Conservation (phyloP, 2,888 invertebrate species). For the Andrena dorsata region DNA sequence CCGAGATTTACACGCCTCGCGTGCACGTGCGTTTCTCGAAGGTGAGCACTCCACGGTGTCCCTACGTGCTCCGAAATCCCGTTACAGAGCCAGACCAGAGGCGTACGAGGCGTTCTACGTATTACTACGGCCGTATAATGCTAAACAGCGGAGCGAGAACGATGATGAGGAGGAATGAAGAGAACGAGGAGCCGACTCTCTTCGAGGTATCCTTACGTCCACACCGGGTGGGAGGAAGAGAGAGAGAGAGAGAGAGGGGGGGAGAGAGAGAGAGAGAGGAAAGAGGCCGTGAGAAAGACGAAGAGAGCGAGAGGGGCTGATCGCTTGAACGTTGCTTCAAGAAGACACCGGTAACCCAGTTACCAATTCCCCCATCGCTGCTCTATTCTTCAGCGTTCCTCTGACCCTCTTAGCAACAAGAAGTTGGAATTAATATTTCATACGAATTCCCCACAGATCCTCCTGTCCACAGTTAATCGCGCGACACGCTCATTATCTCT, state of each 20-base stretch:
- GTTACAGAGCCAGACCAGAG: constrained; percentile 72
- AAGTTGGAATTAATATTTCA: constrained; percentile 15
- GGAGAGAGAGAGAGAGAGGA: constrained; percentile 24
- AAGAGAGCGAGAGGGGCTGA: constrained; percentile 55
- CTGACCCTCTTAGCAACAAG: constrained; percentile 50
- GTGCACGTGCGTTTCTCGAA: constrained; percentile 64
- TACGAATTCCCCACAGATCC: neutral
- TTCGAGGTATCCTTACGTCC: constrained; percentile 9
- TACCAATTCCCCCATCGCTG: constrained; percentile 72
- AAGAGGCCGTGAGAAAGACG: constrained; percentile 51
- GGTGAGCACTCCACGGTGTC: constrained; percentile 60
- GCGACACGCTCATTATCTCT: neutral
- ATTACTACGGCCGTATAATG: constrained; percentile 42
- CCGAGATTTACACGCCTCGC: constrained; percentile 63
- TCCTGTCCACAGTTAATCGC: neutral
- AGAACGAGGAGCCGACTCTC: constrained; percentile 24
- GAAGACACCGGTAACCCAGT: constrained; percentile 78
- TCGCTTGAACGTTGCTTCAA: constrained; percentile 64
- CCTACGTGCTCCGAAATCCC: constrained; percentile 76
- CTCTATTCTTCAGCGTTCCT: constrained; percentile 46
- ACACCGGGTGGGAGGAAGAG: constrained; percentile 23
- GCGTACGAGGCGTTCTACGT: constrained; percentile 43
- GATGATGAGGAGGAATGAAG: constrained; percentile 36
- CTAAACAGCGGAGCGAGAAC: constrained; percentile 52
- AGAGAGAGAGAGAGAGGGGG: constrained; percentile 9